phyloP scores from a whole-genome alignment of 2,888 invertebrate genomes.

The Agrotis ipsilon region DNA sequence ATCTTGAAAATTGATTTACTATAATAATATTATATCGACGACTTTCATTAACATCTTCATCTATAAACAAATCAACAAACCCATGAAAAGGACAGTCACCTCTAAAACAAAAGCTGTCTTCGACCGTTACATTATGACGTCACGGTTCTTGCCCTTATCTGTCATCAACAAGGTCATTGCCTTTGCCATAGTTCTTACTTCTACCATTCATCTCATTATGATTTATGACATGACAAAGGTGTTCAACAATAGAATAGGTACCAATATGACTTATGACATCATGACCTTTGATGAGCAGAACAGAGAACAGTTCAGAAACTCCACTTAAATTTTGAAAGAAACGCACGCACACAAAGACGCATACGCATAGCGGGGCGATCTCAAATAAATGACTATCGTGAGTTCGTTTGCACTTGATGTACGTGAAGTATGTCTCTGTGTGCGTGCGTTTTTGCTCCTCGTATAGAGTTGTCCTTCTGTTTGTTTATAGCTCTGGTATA shows the following conservation, averaged over 20 bases:
- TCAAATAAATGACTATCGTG: conserved; percentile 15
- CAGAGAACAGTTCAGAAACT: conserved; percentile 4
- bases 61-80: conserved; percentile 3
- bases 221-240: conserved; percentile 77
- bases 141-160: conserved; percentile 68
- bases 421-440: not conserved
- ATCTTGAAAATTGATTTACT: not conserved
- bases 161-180: conserved; percentile 78
- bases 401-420: not conserved
- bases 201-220: conserved; percentile 72
- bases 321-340: not conserved
- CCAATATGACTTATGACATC: conserved; percentile 84
- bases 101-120: conserved; percentile 54
- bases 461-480: conserved; percentile 5
- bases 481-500: conserved; percentile 36
- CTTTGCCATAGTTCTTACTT: conserved; percentile 72
- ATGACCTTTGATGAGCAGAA: conserved; percentile 70
- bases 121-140: conserved; percentile 52
- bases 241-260: conserved; percentile 78
- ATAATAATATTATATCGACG: not conserved
- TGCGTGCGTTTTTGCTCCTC: not conserved
- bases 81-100: conserved; percentile 67
- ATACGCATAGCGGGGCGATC: not conserved
- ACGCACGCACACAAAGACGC: not conserved
- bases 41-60: not conserved